Base-by-base conservation (phyloP, 1,140 invertebrate species). In the Nasonia vitripennis region DNA sequence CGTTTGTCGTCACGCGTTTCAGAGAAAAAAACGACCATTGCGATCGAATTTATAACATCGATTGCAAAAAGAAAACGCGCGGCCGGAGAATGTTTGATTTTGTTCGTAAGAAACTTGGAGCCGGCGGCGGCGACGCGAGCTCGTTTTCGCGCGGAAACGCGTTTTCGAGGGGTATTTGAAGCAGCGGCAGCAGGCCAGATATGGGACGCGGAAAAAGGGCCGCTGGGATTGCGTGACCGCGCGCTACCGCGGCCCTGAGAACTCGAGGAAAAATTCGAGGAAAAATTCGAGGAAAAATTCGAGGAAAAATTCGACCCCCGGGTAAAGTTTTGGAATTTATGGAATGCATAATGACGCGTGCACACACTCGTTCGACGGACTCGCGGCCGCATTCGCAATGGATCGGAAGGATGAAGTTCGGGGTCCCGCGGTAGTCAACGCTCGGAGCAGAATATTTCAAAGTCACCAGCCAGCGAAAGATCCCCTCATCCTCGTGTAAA, bases 71-170 rank as follows among this genome's bases (percentile, higher is more conserved):
- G n/a, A n/a, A n/a, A n/a, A n/a, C n/a, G n/a, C n/a, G n/a, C n/a
- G n/a, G n/a, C n/a, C n/a, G n/a, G n/a, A n/a, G 20, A 71, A 71
- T 14, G 68, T 71, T 71, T 71, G 27, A 71, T 71, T 71, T 34
- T 31, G 68, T 62, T 14, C 68, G 68, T 71, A 71, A 71, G 31
- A 71, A 71, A 71, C n/a, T 71, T 71, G 12, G 68, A 70, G 67
- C 27, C n/a, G n/a, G 9, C n/a, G 23, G 6, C 10, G 67, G 1
- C n/a, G 23, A 71, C n/a, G 9, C n/a, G 23, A 71, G 27, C 68
- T 71, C 68, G 68, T 71, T 71, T 34, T 71, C 17, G 14, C 55
- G 55, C 55, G 55, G 55, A 67, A 20, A 67, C n/a, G 14, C 55
- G 41, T 41, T 41, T 41, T 41, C 41, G 41, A 41, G 41, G 41